Conservation (phyloP, 2,113 vertebrate species). For the Xiphophorus hellerii region DNA sequence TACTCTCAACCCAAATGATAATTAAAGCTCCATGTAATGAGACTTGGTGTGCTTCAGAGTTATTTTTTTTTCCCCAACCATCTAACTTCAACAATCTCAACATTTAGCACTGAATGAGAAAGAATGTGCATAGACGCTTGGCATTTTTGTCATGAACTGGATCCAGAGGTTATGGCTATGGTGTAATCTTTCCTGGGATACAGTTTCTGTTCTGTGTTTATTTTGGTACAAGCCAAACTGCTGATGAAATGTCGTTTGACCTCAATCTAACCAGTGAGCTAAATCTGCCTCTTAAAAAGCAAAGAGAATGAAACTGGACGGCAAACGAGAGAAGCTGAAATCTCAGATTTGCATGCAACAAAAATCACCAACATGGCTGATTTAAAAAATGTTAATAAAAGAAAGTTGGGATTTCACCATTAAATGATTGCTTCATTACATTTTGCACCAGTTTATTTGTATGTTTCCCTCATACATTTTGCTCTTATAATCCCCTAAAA, state of each 20-base stretch:
- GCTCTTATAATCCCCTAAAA: too few relatives aligned
- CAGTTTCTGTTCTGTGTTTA: slow-evolving; percentile 1
- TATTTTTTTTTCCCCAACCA: background rate
- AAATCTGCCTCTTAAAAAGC: slow-evolving; percentile 64
- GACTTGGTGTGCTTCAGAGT: slow-evolving; percentile 15
- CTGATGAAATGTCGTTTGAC: slow-evolving; percentile 63
- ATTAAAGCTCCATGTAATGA: slow-evolving; percentile 38
- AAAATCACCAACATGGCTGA: background rate
- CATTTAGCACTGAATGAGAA: slow-evolving; percentile 9
- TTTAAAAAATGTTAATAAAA: background rate
- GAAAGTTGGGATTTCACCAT: too few relatives aligned
- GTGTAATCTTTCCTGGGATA: slow-evolving; percentile 1
- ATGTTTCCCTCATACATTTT: too few relatives aligned
- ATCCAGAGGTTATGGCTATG: background rate
- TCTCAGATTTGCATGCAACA: slow-evolving; percentile 11
- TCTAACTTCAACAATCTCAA: slow-evolving; percentile 1
- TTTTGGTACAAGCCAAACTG: slow-evolving; percentile 26
- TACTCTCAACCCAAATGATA: slow-evolving; percentile 32
- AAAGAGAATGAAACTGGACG: slow-evolving; percentile 4
- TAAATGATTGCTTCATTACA: too few relatives aligned
- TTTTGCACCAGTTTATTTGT: too few relatives aligned
- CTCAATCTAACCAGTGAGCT: slow-evolving; percentile 64
- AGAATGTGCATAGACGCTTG: background rate
- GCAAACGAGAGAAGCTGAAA: slow-evolving; percentile 8
- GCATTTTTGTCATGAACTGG: slow-evolving; percentile 12